phyloP scores from a whole-genome alignment of 2,113 vertebrate species.

The Melozone crissalis region DNA sequence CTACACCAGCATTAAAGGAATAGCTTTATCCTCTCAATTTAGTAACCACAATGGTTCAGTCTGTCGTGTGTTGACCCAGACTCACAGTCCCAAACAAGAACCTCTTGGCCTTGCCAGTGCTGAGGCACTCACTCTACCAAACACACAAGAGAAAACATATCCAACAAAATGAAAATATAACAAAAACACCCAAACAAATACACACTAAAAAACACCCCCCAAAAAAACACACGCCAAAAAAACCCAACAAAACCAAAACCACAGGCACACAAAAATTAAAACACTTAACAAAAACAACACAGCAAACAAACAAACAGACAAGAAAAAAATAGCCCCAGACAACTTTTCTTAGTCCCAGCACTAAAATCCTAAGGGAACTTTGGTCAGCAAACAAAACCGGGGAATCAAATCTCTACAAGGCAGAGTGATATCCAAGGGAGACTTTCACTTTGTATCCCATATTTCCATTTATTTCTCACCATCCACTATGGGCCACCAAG shows the following conservation, averaged over 20 bases:
- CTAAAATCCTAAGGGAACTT: not conserved
- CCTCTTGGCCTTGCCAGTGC: not conserved
- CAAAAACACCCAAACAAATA: not conserved
- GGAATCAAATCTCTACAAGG: not conserved
- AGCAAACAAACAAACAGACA: not conserved
- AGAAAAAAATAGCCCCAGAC: not conserved
- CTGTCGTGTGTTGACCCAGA: not conserved
- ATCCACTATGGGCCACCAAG: not conserved
- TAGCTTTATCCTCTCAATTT: conserved; percentile 36
- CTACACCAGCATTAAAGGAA: conserved; percentile 48
- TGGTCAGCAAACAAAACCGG: not conserved
- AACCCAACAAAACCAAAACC: not conserved
- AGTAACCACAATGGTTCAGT: conserved; percentile 5
- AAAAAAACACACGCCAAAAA: not conserved
- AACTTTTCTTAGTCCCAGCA: not conserved
- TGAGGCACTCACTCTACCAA: not conserved
- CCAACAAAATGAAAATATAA: not conserved
- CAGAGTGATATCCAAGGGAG: not conserved
- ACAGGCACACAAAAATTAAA: not conserved
- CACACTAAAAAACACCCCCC: fast-evolving
- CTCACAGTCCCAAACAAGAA: not conserved
- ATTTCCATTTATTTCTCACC: not conserved
- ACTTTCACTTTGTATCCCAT: not conserved
- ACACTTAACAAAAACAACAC: not conserved
- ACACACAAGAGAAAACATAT: not conserved